Base-by-base conservation (phyloP, 2,888 invertebrate genomes). In the Sphaerophoria taeniata region DNA sequence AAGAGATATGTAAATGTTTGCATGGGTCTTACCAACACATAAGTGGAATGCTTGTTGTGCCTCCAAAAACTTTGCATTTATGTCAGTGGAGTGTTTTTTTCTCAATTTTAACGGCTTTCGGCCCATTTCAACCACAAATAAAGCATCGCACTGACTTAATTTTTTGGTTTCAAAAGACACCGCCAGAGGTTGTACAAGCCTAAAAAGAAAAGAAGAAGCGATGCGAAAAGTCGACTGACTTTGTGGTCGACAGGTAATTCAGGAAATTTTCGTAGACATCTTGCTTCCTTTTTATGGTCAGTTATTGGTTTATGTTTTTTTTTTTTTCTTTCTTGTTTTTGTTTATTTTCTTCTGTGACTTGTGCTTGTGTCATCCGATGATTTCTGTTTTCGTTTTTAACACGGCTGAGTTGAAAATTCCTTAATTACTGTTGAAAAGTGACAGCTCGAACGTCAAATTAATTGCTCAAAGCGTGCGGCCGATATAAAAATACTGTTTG, bases 221-320 rank as follows among this genome's bases (percentile, higher is more conserved):
- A 69, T 61, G 49, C 56, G 65, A 49, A 70, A 71, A 43, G 60
- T 61, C 63, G 63, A 43, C 53, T 69, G 63, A 43, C 53, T 69
- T 65, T 70, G 63, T 70, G 58, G 75, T 61, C 80, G 80, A 80
- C 84, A 84, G 80, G 80, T 84, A 80, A 80, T 80, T 55, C 80
- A 80, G 84, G 80, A 84, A 84, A 84, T 84, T 79, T 79, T 84
- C 53, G 49, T 31, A 82, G 77, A 65, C 75, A 75, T 67, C 76
- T 79, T 72, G 61, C 80, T 80, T 84, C 80, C 72, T 80, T 84
- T 84, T 80, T 71, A 77, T 75, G 84, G 80, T 72, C 71, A 79
- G 65, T 72, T 39, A 72, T 75, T 84, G 67, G 47, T 43, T 43
- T 43, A 43, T 43, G 4, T 36, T 58, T 14, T 71, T 53, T 36